Evolutionary conservation across 2,888 invertebrate genomes (phyloP).

Genomic region (Diaprepes abbreviatus): DNA sequence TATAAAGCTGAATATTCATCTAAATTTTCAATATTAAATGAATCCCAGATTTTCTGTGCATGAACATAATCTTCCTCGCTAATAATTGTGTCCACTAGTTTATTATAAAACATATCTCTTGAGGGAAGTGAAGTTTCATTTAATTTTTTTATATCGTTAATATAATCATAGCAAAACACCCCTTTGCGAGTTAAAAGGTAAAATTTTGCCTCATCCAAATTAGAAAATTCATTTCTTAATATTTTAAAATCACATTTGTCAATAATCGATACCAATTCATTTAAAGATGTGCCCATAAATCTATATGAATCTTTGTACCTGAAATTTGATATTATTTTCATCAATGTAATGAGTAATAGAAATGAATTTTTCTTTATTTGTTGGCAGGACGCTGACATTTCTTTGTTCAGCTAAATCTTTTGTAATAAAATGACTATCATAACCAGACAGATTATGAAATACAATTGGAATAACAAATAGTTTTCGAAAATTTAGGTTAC

Average conservation of each 20-base stretch:
- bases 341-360: neutral
- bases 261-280: constrained; percentile 48
- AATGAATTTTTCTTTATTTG: too few relatives aligned
- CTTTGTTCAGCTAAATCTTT: constrained; percentile 44
- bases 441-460: too few relatives aligned
- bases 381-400: neutral
- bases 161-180: neutral
- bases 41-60: neutral
- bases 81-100: neutral
- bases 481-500: too few relatives aligned
- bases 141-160: neutral
- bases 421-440: too few relatives aligned
- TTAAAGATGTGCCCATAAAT: neutral
- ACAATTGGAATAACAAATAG: too few relatives aligned
- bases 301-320: constrained; percentile 23
- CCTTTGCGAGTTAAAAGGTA: neutral
- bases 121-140: neutral
- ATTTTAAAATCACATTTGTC: constrained; percentile 47
- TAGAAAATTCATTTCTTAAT: neutral
- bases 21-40: too few relatives aligned
- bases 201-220: neutral
- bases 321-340: constrained; percentile 2
- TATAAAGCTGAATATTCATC: neutral
- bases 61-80: neutral
- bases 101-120: neutral